Evolutionary conservation across 2,888 invertebrate genomes (phyloP), one percentile per base, ranked within the genome.

Genomic region (Rhodophaea formosa): DNA sequence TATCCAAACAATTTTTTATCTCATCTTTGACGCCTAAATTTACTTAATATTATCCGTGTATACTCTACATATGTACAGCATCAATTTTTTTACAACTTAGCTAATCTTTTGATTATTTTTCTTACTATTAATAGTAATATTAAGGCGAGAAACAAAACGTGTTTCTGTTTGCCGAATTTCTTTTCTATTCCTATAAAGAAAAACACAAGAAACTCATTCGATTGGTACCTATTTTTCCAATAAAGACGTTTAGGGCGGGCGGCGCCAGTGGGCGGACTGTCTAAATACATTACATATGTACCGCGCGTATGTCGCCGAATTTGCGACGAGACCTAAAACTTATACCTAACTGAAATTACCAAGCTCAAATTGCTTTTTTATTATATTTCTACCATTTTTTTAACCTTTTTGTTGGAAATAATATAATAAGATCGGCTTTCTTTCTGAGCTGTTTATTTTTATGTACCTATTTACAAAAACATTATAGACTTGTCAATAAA

Each of bases 241-340:
- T 39, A n/a, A 39, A 39, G 39, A n/a, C 30, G 35, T 52, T 52
- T 35, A 54, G 44, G 43, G 54, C 43, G 43, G 54, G 54, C 54
- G 54, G 44, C 5, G 10, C 16, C 39, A 15, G 54, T 54, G 54
- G 54, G 54, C 54, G 44, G 54, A 44, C 39, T 39, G 8, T 6
- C 7, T 46, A 29, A 46, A 46, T 46, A 46, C 17, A 46, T 23
- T 39, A 39, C 39, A n/a, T 35, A 35, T 8, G 39, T 39, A 39
- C 39, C 8, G 39, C 39, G 39, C 12, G 39, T 39, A n/a, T 39
- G 39, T 39, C 39, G 39, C 12, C 39, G n/a, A 39, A 12, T 39
- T 39, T 39, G 12, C n/a, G n/a, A 39, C 10, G 32, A 32, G 6
- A 39, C 39, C 39, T 39, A 39, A 39, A 10, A 39, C 39, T 39